Conservation (phyloP, 2,113 vertebrate genomes). For the Phylloscopus trochilus region DNA sequence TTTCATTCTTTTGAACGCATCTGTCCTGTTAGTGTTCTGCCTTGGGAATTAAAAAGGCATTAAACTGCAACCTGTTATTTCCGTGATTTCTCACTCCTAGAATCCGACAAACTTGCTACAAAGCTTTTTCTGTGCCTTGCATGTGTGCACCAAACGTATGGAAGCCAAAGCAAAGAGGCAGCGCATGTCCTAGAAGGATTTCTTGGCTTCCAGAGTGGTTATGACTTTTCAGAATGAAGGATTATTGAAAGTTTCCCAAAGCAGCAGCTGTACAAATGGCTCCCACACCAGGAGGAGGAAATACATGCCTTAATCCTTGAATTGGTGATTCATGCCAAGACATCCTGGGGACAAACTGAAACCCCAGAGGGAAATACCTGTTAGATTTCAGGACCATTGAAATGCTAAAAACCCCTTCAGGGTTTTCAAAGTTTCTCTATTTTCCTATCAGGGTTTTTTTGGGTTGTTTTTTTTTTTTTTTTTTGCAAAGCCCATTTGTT, state of each 20-base stretch:
- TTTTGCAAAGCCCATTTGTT: not conserved
- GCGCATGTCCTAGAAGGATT: not conserved
- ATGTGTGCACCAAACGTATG: not conserved
- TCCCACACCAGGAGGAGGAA: not conserved
- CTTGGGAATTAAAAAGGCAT: not conserved
- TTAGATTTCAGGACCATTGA: not conserved
- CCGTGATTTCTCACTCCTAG: not conserved
- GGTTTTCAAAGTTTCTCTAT: not conserved
- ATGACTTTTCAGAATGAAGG: slow-evolving; percentile 17
- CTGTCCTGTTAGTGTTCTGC: not conserved
- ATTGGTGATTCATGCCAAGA: not conserved
- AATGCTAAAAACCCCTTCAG: not conserved
- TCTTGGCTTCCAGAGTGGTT: not conserved
- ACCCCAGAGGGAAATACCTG: not conserved
- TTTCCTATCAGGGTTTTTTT: not conserved
- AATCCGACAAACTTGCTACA: not conserved
- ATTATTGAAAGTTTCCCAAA: not conserved
- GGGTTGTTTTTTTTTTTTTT: no score
- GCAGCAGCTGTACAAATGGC: slow-evolving; percentile 5
- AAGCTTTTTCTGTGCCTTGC: not conserved
- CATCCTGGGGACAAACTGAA: not conserved
- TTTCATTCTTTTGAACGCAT: slow-evolving; percentile 7
- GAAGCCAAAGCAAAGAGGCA: slow-evolving; percentile 6
- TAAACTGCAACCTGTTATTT: not conserved
- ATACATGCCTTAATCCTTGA: not conserved